These are phyloP conservation scores for Oenanthe oenanthe DNA, from an alignment of 2,113 vertebrate genomes.

Conservation along the genomic window DNA sequence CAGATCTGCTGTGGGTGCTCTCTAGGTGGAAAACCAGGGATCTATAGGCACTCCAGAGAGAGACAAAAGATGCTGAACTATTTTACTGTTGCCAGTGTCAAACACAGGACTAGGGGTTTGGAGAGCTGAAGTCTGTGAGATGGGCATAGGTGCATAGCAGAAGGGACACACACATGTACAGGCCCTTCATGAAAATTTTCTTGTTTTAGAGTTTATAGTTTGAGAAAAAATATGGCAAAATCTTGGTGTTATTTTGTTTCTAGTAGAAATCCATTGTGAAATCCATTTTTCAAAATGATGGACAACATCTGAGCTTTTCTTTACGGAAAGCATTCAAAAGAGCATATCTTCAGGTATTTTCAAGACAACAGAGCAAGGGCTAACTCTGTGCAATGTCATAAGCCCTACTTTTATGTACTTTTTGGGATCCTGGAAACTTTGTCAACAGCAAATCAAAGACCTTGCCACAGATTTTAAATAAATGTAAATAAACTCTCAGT, in stretches of 20 bases:
- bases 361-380: neutral
- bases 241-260: neutral
- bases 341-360: neutral
- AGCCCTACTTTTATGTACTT: neutral
- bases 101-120: neutral
- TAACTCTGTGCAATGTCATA: neutral
- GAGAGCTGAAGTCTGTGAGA: neutral
- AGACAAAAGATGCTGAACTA: constrained; percentile 32
- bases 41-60: neutral
- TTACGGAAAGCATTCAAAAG: neutral
- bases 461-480: neutral
- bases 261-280: neutral
- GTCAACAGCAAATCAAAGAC: neutral
- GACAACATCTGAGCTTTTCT: neutral
- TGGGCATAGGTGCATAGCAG: fast-evolving
- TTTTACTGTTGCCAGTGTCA: neutral
- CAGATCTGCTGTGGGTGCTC: constrained; percentile 23
- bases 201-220: neutral
- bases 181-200: neutral
- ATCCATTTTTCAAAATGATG: neutral
- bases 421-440: neutral
- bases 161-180: fast-evolving
- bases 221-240: neutral
- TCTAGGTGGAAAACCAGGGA: neutral
- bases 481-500: neutral